These are phyloP conservation scores for Tridacna gigas DNA, from an alignment of 2,888 invertebrate species.

Conservation along the genomic window DNA sequence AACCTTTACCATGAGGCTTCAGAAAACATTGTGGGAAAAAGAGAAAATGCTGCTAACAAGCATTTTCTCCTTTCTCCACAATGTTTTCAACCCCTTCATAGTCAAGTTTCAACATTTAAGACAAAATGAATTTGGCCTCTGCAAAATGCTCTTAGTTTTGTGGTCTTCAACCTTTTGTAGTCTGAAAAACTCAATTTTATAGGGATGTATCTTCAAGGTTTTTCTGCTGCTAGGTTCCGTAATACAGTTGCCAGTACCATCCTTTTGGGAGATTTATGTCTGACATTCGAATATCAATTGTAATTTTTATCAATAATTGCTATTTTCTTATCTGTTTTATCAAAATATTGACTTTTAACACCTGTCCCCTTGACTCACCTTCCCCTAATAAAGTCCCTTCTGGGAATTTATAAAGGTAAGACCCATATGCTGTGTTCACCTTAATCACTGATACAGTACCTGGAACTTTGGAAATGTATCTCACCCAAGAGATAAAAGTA, in stretches of 20 bases:
- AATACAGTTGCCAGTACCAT: neutral
- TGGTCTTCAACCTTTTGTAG: too few relatives aligned
- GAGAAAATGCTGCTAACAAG: too few relatives aligned
- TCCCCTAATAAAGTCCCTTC: conserved; percentile 1
- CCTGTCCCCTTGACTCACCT: conserved; percentile 41
- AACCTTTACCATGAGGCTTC: too few relatives aligned
- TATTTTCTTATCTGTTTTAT: conserved; percentile 54
- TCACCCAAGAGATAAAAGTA: conserved; percentile 14
- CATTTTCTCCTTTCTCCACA: too few relatives aligned
- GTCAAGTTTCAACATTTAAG: too few relatives aligned
- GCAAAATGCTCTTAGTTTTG: too few relatives aligned
- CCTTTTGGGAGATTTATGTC: conserved; percentile 1
- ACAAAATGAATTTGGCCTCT: too few relatives aligned
- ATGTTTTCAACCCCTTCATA: too few relatives aligned
- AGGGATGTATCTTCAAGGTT: too few relatives aligned
- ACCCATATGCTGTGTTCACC: conserved; percentile 22
- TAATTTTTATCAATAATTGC: conserved; percentile 46
- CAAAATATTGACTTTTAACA: conserved; percentile 47
- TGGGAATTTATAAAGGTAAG: conserved; percentile 28
- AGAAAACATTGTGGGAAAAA: too few relatives aligned
- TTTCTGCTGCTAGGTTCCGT: neutral
- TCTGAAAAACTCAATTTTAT: too few relatives aligned
- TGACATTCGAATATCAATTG: conserved; percentile 7
- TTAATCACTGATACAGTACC: conserved; percentile 15
- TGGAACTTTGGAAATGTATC: neutral